Conservation (phyloP, 2,113 vertebrate genomes). For the Panthera leo region DNA sequence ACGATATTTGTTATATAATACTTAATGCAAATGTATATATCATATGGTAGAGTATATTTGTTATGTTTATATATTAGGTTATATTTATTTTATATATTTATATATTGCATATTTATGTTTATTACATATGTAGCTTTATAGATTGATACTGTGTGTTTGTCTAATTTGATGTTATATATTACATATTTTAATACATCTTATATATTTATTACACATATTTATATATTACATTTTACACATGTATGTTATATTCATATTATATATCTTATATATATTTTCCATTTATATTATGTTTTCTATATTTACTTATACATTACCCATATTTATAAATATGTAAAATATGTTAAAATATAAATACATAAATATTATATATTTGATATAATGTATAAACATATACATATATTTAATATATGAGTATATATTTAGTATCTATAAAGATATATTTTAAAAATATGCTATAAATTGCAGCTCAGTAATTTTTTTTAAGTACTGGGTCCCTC, state of each 20-base stretch:
- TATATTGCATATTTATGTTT: not conserved
- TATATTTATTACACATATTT: not conserved
- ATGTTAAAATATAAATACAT: too few species aligned
- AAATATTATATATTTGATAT: too few species aligned
- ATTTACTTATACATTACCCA: not conserved
- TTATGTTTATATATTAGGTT: not conserved
- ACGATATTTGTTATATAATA: not conserved
- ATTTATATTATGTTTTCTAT: not conserved
- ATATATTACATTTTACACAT: not conserved
- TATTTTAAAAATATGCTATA: not conserved
- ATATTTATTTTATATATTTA: not conserved
- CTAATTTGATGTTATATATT: too few species aligned
- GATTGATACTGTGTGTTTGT: too few species aligned
- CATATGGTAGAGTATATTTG: not conserved
- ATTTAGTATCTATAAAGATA: too few species aligned
- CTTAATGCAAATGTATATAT: not conserved
- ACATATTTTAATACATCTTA: too few species aligned
- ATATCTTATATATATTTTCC: not conserved
- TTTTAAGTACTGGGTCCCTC: not conserved
- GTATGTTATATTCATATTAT: not conserved
- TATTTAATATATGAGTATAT: too few species aligned
- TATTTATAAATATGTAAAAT: not conserved
- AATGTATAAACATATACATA: too few species aligned
- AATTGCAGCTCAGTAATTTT: not conserved
- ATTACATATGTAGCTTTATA: not conserved